Evolutionary conservation across 2,888 invertebrate species (phyloP).

Genomic region (Cyclophora albipunctata): DNA sequence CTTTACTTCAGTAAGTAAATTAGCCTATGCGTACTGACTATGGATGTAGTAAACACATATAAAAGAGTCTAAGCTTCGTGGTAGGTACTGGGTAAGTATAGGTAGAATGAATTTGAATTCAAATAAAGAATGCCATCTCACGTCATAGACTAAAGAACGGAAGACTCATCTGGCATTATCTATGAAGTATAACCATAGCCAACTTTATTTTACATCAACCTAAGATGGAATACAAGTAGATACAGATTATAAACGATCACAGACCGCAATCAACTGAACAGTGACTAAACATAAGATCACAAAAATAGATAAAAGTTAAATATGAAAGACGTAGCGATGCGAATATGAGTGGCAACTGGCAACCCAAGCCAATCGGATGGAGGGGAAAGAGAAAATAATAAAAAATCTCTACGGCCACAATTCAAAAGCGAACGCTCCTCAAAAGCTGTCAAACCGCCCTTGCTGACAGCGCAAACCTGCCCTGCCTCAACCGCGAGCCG

Average conservation of each 20-base stretch:
- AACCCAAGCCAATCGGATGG: conserved; percentile 47
- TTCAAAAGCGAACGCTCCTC: conserved; percentile 68
- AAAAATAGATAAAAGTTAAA: conserved; percentile 15
- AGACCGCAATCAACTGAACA: conserved; percentile 7
- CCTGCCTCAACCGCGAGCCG: conserved; percentile 60
- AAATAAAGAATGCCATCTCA: too few species aligned
- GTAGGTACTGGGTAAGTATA: too few species aligned
- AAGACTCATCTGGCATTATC: too few species aligned
- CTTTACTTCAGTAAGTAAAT: too few species aligned
- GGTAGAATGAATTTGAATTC: too few species aligned
- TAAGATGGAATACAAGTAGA: too few species aligned
- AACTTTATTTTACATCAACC: too few species aligned
- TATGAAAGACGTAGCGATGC: conserved; percentile 4
- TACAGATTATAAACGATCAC: conserved; percentile 9
- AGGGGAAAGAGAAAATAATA: conserved; percentile 19
- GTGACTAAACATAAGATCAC: conserved; percentile 22
- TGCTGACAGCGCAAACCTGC: conserved; percentile 42
- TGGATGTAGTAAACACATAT: too few species aligned
- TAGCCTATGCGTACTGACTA: too few species aligned
- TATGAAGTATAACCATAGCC: too few species aligned
- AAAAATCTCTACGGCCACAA: conserved; percentile 46
- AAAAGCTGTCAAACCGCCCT: conserved; percentile 71
- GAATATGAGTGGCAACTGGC: conserved; percentile 33
- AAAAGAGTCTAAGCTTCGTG: too few species aligned
- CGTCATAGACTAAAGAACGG: too few species aligned